Conservation (phyloP, 1,140 invertebrate genomes). For the Drosophila paulistorum region DNA sequence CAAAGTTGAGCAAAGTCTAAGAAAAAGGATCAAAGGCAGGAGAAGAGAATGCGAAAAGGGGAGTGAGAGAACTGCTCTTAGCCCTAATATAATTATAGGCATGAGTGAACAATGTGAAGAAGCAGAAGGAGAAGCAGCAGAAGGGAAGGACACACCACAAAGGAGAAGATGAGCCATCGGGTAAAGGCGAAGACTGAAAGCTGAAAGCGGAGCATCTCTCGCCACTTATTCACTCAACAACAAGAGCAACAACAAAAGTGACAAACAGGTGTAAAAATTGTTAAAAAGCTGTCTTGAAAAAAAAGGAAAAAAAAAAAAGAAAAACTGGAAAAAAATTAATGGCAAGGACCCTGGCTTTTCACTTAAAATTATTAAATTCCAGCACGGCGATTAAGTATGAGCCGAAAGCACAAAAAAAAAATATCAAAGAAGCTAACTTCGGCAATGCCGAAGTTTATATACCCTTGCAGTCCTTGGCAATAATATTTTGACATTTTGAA, state of each 20-base stretch:
- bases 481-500: no score
- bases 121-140: not conserved
- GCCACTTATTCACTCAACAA: slow-evolving; percentile 29
- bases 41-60: not conserved
- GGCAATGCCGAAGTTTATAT: no score
- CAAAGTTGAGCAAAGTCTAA: not conserved
- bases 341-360: slow-evolving; percentile 33
- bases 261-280: slow-evolving; percentile 53
- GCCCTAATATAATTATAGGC: slow-evolving; percentile 42
- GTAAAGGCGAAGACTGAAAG: no score
- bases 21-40: not conserved
- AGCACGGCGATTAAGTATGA: slow-evolving; percentile 49
- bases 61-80: not conserved
- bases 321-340: slow-evolving; percentile 1
- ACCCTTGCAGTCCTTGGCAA: no score
- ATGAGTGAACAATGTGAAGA: slow-evolving; percentile 34
- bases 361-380: slow-evolving; percentile 73
- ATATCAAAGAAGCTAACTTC: no score
- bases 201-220: slow-evolving; percentile 34
- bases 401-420: not conserved
- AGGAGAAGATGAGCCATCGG: not conserved
- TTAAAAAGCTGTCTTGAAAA: slow-evolving; percentile 39
- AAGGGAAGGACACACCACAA: not conserved
- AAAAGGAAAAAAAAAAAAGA: not conserved
- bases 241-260: slow-evolving; percentile 27